Evolutionary conservation across 2,797 vertebrate genomes (phyloP), one percentile per base, ranked within the genome.

Genomic region (Scleropages formosus): DNA sequence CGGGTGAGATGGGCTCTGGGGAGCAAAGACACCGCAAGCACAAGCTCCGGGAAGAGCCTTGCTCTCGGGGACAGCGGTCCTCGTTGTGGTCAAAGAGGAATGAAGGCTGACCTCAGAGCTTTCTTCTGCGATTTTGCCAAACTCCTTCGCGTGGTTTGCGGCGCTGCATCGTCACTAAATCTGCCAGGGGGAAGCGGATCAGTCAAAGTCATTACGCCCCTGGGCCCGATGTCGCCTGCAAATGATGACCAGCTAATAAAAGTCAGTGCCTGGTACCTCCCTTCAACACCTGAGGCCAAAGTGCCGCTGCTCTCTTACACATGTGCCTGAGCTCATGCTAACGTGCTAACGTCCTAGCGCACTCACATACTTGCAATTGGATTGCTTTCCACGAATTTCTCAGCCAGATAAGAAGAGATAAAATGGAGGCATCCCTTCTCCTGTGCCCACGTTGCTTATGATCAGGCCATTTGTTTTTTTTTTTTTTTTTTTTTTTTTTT

Each of bases 111-210:
- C 39, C 6, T 2, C 31, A 39, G 2, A 2, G 6, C 31, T 39
- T 39, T 39, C 31, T 39, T 31, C 39, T 31, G 31, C 39, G 31
- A 39, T 6, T 39, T 39, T 39, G 31, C 31, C 31, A 39, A 39
- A 39, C 66, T 49, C 1, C 20, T 44, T 47, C 47, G 6, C 49
- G 47, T 49, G 49, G 18, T 31, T 26, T 70, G 47, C 16, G n/a
- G 20, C 24, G 22, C 16, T 70, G 51, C n/a, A 15, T 13, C 20
- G 7, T 70, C 24, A 1, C 10, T 31, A 70, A 4, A 15, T 53
- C 68, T 26, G 68, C 49, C 24, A 27, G 49, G 16, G 56, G 68
- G 68, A 70, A 24, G 22, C 24, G 49, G 49, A 70, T 27, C 49
- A 18, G 18, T 56, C 53, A 18, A 56, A 56, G 18, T 11, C 11